Percentiles rank a stretch among this genome's conserved stretches.
These are phyloP conservation scores for Ciconia nigra DNA, from an alignment of 2,797 vertebrate species.

Conservation along the genomic window DNA sequence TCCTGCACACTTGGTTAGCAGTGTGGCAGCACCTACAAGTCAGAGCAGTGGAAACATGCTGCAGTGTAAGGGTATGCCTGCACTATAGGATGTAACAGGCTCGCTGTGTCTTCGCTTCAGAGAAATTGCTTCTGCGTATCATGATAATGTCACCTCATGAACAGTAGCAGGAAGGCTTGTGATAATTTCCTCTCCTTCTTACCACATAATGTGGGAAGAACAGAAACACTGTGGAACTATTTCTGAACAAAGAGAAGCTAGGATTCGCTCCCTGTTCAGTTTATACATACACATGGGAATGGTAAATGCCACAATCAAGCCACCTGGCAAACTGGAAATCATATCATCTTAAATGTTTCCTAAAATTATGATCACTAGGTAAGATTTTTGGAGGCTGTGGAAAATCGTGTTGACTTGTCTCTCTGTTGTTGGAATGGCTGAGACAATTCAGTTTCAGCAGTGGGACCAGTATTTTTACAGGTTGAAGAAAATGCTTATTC, in stretches of 20 bases:
- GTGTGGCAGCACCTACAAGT: not conserved
- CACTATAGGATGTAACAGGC: not conserved
- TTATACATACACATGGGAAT: not conserved
- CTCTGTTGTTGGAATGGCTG: not conserved
- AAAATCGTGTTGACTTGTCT: not conserved
- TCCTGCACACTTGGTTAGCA: slow-evolving; percentile 5
- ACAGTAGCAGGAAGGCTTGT: not conserved
- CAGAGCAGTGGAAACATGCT: not conserved
- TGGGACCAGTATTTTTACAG: not conserved
- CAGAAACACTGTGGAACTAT: not conserved
- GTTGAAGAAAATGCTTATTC: not conserved
- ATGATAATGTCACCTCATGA: not conserved
- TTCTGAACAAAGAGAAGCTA: not conserved
- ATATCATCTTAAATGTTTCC: not conserved
- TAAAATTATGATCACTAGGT: not conserved
- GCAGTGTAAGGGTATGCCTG: not conserved
- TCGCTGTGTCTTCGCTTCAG: not conserved
- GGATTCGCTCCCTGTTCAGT: not conserved
- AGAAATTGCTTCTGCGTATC: not conserved
- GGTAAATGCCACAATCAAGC: not conserved
- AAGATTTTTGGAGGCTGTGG: not conserved
- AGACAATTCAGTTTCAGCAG: not conserved
- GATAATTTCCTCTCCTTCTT: not conserved
- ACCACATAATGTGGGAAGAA: not conserved
- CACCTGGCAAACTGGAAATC: not conserved